Conservation (phyloP, 1,140 invertebrate species). For the Leptonema lineaticorne region DNA sequence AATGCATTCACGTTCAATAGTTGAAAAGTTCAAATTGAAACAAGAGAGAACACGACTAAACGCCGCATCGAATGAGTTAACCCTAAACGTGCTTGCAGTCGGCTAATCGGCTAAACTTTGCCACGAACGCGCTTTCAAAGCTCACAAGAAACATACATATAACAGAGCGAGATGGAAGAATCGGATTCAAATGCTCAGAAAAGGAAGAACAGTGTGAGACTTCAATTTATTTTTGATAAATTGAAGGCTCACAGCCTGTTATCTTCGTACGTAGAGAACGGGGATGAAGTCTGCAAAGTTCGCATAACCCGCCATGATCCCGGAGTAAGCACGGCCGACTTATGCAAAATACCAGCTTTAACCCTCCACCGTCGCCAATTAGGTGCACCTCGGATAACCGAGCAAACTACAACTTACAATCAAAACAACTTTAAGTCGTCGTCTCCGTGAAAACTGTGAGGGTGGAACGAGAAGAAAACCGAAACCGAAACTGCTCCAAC, state of each 20-base stretch:
- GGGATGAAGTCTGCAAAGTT: background rate
- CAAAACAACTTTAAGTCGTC: background rate
- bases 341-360: too few species aligned
- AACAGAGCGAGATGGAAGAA: background rate
- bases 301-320: background rate
- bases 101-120: background rate
- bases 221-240: conserved; percentile 7
- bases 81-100: background rate
- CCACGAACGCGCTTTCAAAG: background rate
- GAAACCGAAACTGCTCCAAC: too few species aligned
- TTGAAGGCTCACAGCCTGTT: background rate
- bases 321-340: background rate
- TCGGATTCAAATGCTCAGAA: background rate
- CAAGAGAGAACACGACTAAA: too few species aligned
- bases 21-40: background rate
- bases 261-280: background rate
- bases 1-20: background rate
- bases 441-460: too few species aligned
- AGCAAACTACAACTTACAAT: background rate
- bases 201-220: too few species aligned
- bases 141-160: background rate
- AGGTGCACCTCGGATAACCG: conserved; percentile 1
- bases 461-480: too few species aligned
- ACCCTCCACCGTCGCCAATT: background rate
- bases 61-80: background rate